Evolutionary conservation across 2,888 invertebrate species (phyloP), one percentile per base, ranked within the genome.

Genomic region (Octodonta nipae): DNA sequence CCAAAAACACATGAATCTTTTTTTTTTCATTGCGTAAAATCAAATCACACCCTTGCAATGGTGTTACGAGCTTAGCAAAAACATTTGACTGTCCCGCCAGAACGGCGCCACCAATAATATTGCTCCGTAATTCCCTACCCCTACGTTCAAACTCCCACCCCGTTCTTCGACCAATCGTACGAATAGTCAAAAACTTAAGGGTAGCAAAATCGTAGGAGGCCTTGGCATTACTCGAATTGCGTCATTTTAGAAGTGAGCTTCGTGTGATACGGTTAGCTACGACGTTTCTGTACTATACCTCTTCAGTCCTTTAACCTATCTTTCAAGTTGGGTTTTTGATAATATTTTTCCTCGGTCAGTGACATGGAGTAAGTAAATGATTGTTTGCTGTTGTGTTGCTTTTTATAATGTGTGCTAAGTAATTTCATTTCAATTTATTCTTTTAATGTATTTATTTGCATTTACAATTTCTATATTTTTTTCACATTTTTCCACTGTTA

Each of bases 11-110:
- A n/a, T n/a, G n/a, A n/a, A n/a, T n/a, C n/a, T n/a, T n/a, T n/a
- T n/a, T n/a, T n/a, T n/a, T n/a, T n/a, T n/a, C n/a, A n/a, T n/a
- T n/a, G n/a, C n/a, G n/a, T n/a, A 36, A 37, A 39, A 39, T 43
- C 35, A 36, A 36, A 42, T 29, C 35, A 15, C 28, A 31, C 38
- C 36, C 22, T 22, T 22, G 22, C 10, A 32, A 34, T 33, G 32
- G 30, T 33, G 25, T 32, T 33, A 31, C 34, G 33, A 31, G 32
- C 28, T 32, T 38, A 26, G 32, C 32, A 34, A 37, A 33, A 38
- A 58, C 55, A 51, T 60, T 60, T 53, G 54, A 59, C 52, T 47
- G 56, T 51, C 57, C 58, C 60, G 61, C 55, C 61, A 52, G 43
- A 54, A 58, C 54, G 61, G 58, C 61, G 60, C 60, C 58, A 50